Base-by-base conservation (phyloP, 2,113 vertebrate genomes). In the Nipponia nippon region DNA sequence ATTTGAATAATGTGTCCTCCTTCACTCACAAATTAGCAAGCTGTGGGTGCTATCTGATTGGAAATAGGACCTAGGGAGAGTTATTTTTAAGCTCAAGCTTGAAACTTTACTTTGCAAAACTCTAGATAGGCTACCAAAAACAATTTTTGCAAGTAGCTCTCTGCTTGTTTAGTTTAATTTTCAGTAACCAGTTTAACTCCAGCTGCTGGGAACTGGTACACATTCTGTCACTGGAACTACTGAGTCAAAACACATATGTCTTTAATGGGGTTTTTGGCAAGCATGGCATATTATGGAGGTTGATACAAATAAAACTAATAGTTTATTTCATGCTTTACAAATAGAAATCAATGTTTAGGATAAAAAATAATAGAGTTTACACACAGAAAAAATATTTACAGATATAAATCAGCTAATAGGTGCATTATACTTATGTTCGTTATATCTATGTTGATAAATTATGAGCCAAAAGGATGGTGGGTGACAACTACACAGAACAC, bases 201-300 rank as follows among this genome's bases (percentile, higher is more conserved):
- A 96, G 83, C 93, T 97, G 83, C 65, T 96, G 82, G 76, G 70
- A 95, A 96, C 90, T 70, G 63, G 46, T 85, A 91, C 50, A 78
- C 38, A 65, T 77, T 87, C 89, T 97, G 87, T 93, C 95, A 90
- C 87, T 93, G 93, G 90, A 97, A 95, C 87, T 84, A 78, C 61
- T 93, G 89, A 97, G 73, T 97, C 96, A 97, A 96, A 95, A 95
- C 90, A 95, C 95, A 85, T 67, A 77, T 79, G 93, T 91, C 90
- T 96, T 97, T 97, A 98, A 98, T 97, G 96, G 97, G 85, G 11
- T 44, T 97, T 97, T 98, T 98, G 98, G 98, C 97, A 98, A 97
- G 61, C 71, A 87, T 25, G 1, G 19, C 40, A 87, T 87, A 83
- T 96, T 97, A 88, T 75, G 91, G 89, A 93, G 52, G 8, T 38